These are phyloP conservation scores for Macrosiphum euphorbiae DNA, from an alignment of 2,888 invertebrate genomes.

Conservation along the genomic window DNA sequence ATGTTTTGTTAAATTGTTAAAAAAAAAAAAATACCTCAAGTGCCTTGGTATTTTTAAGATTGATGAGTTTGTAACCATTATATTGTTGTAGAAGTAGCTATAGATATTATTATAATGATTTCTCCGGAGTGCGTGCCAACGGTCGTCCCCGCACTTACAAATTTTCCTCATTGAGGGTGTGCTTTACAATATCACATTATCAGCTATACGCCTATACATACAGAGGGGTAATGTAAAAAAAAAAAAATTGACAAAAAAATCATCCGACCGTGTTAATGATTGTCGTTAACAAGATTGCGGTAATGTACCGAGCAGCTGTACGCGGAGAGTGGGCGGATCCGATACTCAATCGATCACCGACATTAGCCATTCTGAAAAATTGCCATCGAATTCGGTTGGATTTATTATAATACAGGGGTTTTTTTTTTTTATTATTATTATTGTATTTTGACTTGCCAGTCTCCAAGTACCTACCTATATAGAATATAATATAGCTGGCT, in stretches of 20 bases:
- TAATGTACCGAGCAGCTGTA: conserved; percentile 59
- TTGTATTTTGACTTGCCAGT: conserved; percentile 60
- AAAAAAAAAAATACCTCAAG: conserved; percentile 13
- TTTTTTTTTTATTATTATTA: conserved; percentile 42
- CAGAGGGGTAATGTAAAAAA: conserved; percentile 28
- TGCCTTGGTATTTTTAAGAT: conserved; percentile 26
- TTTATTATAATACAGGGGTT: conserved; percentile 2
- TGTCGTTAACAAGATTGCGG: conserved; percentile 64
- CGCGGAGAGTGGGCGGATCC: conserved; percentile 53
- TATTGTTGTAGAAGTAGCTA: not conserved
- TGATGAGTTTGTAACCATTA: conserved; percentile 51
- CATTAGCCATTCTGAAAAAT: conserved; percentile 56
- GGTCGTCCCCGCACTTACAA: conserved; percentile 27
- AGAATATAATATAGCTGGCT: not conserved
- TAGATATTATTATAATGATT: conserved; percentile 49
- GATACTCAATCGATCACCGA: conserved; percentile 56
- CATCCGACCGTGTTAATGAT: conserved; percentile 63
- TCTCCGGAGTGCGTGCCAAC: conserved; percentile 42
- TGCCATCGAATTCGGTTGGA: conserved; percentile 61
- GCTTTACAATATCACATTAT: conserved; percentile 45
- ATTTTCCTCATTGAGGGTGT: conserved; percentile 50
- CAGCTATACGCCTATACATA: conserved; percentile 47
- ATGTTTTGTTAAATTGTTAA: conserved; percentile 29
- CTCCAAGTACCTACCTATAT: conserved; percentile 14
- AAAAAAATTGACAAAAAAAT: conserved; percentile 62